Base-by-base conservation (phyloP, 2,797 vertebrate species). In the Brotula barbata region DNA sequence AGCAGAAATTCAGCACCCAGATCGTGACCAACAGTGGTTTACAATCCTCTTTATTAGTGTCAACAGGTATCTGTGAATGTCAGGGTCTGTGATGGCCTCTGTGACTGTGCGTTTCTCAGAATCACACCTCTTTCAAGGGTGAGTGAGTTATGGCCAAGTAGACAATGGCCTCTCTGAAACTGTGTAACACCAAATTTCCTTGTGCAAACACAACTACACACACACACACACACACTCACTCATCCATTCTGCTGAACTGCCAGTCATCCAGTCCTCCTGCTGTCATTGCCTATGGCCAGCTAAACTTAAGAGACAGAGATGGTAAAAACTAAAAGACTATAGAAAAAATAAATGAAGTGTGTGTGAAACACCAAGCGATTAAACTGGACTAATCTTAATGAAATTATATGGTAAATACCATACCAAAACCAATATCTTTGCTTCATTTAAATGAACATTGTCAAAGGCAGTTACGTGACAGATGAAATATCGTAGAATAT, bases 111-210 rank as follows among this genome's bases (percentile, higher is more conserved):
- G 52, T 77, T 79, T 57, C 71, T 65, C 57, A 52, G 47, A 71
- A 65, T 77, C 63, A 61, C 68, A 58, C 65, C 33, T n/a, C 52
- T 62, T 72, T 78, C 61, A 86, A 76, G 83, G 69, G 68, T 82
- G 76, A 81, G 62, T 64, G 51, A 66, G 63, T 62, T 64, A 65
- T 3, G 9, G 45, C 36, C 72, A 55, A 31, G 44, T 15, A 50
- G 64, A 85, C 86, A 90, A 81, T 53, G 64, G 52, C 69, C 58
- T 71, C 79, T 74, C 71, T 84, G 59, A 68, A 83, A 72, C 42
- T 17, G 15, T 54, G 64, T 52, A 47, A 61, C 37, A 5, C 25
- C 48, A 56, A n/a, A 52, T 46, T 21, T 44, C 43, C 56, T 48
- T 41, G n/a, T 11, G 17, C n/a, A 62, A 21, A 67, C 57, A 46